Evolutionary conservation across 1,140 invertebrate species (phyloP).

Genomic region (Centruroides sculpturatus): DNA sequence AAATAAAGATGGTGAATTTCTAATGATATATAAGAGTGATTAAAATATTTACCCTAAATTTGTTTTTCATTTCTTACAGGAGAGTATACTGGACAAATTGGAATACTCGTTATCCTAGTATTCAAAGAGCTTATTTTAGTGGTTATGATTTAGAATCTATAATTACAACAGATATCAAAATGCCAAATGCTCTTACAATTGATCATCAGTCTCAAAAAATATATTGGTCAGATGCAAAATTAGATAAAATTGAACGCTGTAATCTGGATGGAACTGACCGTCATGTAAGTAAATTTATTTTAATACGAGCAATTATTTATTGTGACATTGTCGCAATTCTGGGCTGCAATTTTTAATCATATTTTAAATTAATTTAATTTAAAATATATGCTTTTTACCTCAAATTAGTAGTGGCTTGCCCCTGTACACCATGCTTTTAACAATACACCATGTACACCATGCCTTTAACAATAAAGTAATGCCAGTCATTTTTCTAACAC

Average conservation of each 20-base stretch:
- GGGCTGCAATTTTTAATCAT: too few relatives aligned
- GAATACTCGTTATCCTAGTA: conserved; percentile 49
- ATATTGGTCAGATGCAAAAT: conserved; percentile 41
- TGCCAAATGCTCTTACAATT: conserved; percentile 65
- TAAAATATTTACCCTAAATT: too few relatives aligned
- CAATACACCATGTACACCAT: too few relatives aligned
- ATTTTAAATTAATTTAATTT: too few relatives aligned
- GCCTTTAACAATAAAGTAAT: too few relatives aligned
- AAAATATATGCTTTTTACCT: too few relatives aligned
- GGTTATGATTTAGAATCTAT: conserved; percentile 49
- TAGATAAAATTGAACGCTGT: conserved; percentile 66
- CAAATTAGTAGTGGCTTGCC: too few relatives aligned
- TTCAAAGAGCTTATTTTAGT: conserved; percentile 51
- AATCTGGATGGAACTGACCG: conserved; percentile 80
- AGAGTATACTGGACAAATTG: conserved; percentile 70
- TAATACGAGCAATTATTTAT: neutral
- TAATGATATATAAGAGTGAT: too few relatives aligned
- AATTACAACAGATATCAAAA: conserved; percentile 56
- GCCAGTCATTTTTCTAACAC: too few relatives aligned
- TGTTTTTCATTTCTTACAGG: conserved; percentile 23
- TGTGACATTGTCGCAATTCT: too few relatives aligned
- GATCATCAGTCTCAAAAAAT: conserved; percentile 52
- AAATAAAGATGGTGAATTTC: too few relatives aligned
- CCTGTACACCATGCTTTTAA: too few relatives aligned
- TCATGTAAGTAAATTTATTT: conserved; percentile 34